Base-by-base conservation (phyloP, 1,140 invertebrate genomes). In the Leptinotarsa texana region DNA sequence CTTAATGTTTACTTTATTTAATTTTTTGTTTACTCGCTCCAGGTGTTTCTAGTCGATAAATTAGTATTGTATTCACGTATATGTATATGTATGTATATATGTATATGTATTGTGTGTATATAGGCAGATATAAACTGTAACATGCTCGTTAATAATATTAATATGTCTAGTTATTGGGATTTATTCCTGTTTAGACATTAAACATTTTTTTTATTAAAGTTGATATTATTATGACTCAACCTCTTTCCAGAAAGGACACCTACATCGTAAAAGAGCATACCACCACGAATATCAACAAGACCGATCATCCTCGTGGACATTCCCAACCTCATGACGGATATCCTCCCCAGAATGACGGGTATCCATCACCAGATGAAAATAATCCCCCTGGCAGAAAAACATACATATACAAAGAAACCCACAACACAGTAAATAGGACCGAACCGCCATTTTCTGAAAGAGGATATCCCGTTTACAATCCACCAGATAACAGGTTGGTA, bases 341-440 rank as follows among this genome's bases (percentile, higher is more conserved):
- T 75, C 74, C 69, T n/a, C 48, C 65, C 17, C 21, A 65, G 15
- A 42, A 69, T 24, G 22, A 47, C 42, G 68, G 17, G 6, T 24
- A 76, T 69, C 77, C 77, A 18, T 73, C 75, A 57, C n/a, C 15
- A 15, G 21, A 22, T 51, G 57, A 62, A 3, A 70, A 63, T 18
- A 70, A 77, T 42, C 73, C 78, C 4, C 77, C 79, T 17, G 67
- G 75, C 81, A 84, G 78, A 83, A 78, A 81, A 62, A 79, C 80
- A 18, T 80, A 81, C 78, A 75, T 82, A 73, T 21, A 77, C 74
- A 79, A 84, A 76, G 78, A 85, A 78, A 79, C 80, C 69, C 79
- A 82, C 76, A 77, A 82, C 73, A 71, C 69, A 21, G 22, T 69
- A 11, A 73, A 61, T n/a, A 65, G n/a, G n/a, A 73, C 18, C n/a